Conservation (phyloP, 2,797 vertebrate species). For the Hyperoplus lanceolatus region DNA sequence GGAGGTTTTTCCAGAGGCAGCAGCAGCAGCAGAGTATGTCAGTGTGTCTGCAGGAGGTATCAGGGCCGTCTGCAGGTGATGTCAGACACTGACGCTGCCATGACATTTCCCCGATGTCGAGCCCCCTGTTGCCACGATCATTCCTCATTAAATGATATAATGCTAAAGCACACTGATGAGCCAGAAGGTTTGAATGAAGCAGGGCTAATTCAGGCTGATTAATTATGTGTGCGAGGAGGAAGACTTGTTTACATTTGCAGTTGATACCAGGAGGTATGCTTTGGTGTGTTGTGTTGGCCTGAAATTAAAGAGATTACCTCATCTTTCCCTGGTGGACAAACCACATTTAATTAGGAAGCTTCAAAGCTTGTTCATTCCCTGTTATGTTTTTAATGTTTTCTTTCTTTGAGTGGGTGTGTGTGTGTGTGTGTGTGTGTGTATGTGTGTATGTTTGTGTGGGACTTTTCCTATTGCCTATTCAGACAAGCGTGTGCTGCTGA, state of each 20-base stretch:
- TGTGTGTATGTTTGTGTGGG: not conserved
- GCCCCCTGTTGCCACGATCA: constrained; percentile 11
- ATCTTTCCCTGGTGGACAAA: constrained; percentile 16
- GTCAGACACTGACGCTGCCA: constrained; percentile 55
- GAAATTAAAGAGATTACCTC: constrained; percentile 1
- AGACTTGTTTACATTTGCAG: constrained; percentile 20
- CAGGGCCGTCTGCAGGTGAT: constrained; percentile 42
- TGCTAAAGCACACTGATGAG: constrained; percentile 15
- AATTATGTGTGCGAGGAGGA: constrained; percentile 11
- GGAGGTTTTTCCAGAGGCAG: constrained; percentile 4
- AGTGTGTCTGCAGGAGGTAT: constrained; percentile 61
- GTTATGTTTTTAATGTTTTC: constrained; percentile 16
- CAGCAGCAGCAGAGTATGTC: constrained; percentile 16
- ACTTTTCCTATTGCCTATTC: not conserved
- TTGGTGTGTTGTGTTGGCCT: not conserved
- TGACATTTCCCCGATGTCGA: constrained; percentile 41
- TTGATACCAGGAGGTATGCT: not conserved
- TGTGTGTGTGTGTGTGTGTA: not conserved
- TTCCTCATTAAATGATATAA: constrained; percentile 24
- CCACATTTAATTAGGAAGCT: constrained; percentile 54
- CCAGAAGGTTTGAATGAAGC: constrained; percentile 33
- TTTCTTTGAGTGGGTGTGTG: not conserved
- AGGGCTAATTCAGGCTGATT: constrained; percentile 12
- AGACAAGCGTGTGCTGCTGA: constrained; percentile 28
- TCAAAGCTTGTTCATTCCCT: constrained; percentile 1